phyloP scores from a whole-genome alignment of 2,888 invertebrate genomes.

The Papilio protenor region DNA sequence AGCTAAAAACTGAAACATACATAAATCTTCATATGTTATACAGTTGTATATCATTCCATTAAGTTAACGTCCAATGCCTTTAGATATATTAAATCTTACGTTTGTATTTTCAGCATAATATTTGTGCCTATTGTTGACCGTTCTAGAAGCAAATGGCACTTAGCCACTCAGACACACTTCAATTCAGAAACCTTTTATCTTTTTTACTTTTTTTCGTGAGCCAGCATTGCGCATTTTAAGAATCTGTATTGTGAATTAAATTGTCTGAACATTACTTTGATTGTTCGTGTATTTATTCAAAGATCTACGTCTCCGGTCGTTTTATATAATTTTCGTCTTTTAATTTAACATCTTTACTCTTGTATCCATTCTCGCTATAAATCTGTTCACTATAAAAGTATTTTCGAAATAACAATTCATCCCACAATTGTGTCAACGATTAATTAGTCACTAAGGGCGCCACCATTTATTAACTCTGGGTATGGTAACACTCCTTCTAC shows the following conservation, averaged over 20 bases:
- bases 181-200: conserved; percentile 19
- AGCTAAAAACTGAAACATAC: too few relatives aligned
- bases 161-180: conserved; percentile 20
- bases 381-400: background rate
- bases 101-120: conserved; percentile 16
- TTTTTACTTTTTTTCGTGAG: background rate
- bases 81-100: background rate
- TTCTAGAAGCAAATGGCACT: conserved; percentile 5
- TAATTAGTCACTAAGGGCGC: background rate
- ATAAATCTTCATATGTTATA: background rate
- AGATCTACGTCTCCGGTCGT: background rate
- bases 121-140: conserved; percentile 14
- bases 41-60: background rate
- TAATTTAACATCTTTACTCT: background rate
- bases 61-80: background rate
- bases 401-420: background rate
- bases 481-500: background rate
- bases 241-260: conserved; percentile 7
- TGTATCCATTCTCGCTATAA: background rate
- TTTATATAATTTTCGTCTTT: background rate
- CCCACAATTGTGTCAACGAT: background rate
- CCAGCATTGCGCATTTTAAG: background rate
- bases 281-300: conserved; percentile 15
- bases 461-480: background rate
- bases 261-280: background rate